These are phyloP conservation scores for Agelastica alni DNA, from an alignment of 2,888 invertebrate species.

Conservation along the genomic window DNA sequence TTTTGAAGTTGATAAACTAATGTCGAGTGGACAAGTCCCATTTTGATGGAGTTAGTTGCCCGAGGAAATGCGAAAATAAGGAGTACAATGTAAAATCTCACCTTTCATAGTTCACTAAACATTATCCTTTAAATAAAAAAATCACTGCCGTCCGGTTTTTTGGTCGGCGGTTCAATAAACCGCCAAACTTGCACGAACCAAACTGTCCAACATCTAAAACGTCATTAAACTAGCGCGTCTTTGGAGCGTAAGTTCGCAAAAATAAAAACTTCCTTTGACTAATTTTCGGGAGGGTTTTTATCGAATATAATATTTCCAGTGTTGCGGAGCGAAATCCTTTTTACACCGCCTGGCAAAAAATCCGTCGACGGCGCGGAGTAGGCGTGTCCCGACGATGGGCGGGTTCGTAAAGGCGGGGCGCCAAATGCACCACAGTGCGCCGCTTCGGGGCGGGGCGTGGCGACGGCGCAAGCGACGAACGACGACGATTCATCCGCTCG, in stretches of 20 bases:
- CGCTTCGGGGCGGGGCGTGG: slow-evolving; percentile 30
- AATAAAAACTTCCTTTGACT: slow-evolving; percentile 48
- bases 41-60: no score
- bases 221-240: slow-evolving; percentile 29
- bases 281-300: slow-evolving; percentile 44
- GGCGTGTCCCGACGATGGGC: slow-evolving; percentile 40
- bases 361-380: slow-evolving; percentile 23
- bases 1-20: no score
- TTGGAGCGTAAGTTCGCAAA: slow-evolving; percentile 50
- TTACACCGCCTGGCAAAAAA: slow-evolving; percentile 38
- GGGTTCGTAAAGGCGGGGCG: slow-evolving; percentile 42
- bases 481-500: slow-evolving; percentile 53
- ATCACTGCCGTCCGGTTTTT: no score
- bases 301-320: slow-evolving; percentile 45
- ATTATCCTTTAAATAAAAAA: no score
- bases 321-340: slow-evolving; percentile 38
- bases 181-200: slow-evolving; percentile 41
- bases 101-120: no score
- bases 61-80: no score
- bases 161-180: no score
- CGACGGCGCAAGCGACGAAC: slow-evolving; percentile 42
- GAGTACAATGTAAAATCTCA: no score
- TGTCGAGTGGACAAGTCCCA: no score
- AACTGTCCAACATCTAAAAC: slow-evolving; percentile 45
- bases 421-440: slow-evolving; percentile 22